These are phyloP conservation scores for Drosophila lacteicornis DNA, from an alignment of 1,140 invertebrate species.

Conservation along the genomic window DNA sequence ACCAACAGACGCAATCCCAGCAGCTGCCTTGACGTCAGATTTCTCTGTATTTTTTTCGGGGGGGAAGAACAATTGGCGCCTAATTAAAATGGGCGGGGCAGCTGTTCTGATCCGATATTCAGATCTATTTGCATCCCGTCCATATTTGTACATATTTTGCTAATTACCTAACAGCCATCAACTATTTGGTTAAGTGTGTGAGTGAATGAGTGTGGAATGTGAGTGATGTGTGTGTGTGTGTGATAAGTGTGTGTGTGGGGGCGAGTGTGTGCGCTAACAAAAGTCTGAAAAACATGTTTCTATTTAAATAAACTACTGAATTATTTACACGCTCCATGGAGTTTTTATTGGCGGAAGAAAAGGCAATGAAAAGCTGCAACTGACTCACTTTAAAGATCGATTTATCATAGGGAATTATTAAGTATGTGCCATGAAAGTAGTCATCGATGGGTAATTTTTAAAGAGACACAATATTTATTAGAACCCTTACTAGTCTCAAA, in stretches of 20 bases:
- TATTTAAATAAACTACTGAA: slow-evolving; percentile 82
- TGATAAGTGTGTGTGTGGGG: slow-evolving; percentile 7
- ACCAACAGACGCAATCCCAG: slow-evolving; percentile 21
- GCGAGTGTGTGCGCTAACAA: slow-evolving; percentile 53
- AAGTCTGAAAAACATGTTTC: slow-evolving; percentile 83
- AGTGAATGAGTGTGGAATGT: slow-evolving; percentile 46
- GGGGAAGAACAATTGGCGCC: slow-evolving; percentile 52
- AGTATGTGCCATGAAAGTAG: neutral
- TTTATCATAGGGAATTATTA: neutral
- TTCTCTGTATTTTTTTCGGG: slow-evolving; percentile 13
- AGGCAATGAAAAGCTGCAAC: neutral
- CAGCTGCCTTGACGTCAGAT: slow-evolving; percentile 60
- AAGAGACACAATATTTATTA: neutral
- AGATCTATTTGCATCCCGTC: slow-evolving; percentile 39
- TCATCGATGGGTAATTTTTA: neutral
- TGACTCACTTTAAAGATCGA: neutral
- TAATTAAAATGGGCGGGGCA: slow-evolving; percentile 38
- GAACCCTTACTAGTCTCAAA: neutral
- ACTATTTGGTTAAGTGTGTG: slow-evolving; percentile 58
- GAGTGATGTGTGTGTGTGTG: slow-evolving; percentile 16
- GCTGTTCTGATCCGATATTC: slow-evolving; percentile 37
- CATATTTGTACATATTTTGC: slow-evolving; percentile 81
- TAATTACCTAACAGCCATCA: slow-evolving; percentile 72
- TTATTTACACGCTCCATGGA: slow-evolving; percentile 67
- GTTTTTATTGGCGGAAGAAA: slow-evolving; percentile 15